A percentile compares a stretch with the other conserved stretches of the same genome.
Conservation (phyloP, 2,888 invertebrate species). For the Zaprionus lineosus region DNA sequence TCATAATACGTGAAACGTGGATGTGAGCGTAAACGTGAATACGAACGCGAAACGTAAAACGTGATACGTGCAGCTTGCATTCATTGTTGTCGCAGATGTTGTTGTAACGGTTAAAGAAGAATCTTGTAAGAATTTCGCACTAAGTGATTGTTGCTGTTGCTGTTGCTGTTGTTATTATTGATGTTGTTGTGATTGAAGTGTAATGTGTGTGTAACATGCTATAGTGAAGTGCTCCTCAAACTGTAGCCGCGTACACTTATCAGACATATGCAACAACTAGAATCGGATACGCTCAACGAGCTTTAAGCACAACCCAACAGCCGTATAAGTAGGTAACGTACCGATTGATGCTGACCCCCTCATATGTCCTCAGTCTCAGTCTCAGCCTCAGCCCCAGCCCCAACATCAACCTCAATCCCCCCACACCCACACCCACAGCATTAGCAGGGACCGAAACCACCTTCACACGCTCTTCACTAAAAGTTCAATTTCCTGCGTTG, state of each 20-base stretch:
- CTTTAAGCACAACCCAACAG: constrained; percentile 40
- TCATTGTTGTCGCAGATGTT: not conserved
- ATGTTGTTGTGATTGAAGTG: constrained; percentile 1
- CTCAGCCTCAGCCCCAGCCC: no score
- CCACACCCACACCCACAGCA: not conserved
- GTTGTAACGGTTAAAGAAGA: constrained; percentile 29
- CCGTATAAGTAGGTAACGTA: constrained; percentile 60
- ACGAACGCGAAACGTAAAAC: no score
- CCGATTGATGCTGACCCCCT: constrained; percentile 36
- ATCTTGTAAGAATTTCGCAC: constrained; percentile 24
- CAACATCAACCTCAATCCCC: not conserved
- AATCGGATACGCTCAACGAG: constrained; percentile 63
- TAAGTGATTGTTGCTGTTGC: constrained; percentile 31
- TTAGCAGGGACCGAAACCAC: not conserved
- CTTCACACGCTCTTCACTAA: constrained; percentile 45
- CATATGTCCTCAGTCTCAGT: constrained; percentile 3
- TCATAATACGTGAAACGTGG: constrained; percentile 22
- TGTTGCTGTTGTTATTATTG: constrained; percentile 7
- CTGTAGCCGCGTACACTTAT: constrained; percentile 30
- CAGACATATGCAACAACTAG: constrained; percentile 70
- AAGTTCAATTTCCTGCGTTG: constrained; percentile 76
- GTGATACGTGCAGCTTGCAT: constrained; percentile 12
- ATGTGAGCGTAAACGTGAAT: constrained; percentile 14
- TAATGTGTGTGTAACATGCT: constrained; percentile 33
- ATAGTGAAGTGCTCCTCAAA: constrained; percentile 61